A percentile compares a stretch with the other conserved stretches of the same genome.
Evolutionary conservation across 2,113 vertebrate species (phyloP).

Genomic region (Rutilus rutilus): DNA sequence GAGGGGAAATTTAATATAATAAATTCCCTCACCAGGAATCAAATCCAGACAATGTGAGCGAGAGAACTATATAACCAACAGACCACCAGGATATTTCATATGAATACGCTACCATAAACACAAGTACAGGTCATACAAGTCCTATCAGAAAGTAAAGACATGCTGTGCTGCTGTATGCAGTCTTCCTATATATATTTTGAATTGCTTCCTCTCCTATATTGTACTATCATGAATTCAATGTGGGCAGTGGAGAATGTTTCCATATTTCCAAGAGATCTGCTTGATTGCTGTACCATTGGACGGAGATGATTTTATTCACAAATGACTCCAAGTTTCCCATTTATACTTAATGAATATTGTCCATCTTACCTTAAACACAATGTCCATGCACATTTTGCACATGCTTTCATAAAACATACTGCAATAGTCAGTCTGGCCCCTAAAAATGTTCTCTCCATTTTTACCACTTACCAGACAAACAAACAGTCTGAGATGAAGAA

Average conservation of each 20-base stretch:
- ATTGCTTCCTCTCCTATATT: neutral
- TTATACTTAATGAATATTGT: conserved; percentile 1
- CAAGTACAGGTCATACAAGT: neutral
- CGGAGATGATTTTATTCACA: neutral
- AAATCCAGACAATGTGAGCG: neutral
- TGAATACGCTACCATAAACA: neutral
- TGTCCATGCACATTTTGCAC: neutral
- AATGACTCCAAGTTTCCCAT: conserved; percentile 13
- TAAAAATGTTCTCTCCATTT: conserved; percentile 1
- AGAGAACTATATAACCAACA: neutral
- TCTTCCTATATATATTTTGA: neutral
- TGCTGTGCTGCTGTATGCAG: neutral
- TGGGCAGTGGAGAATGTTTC: neutral
- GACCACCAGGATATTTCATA: neutral
- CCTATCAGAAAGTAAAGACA: neutral
- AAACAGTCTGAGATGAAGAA: conserved; percentile 39
- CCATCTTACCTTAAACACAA: neutral
- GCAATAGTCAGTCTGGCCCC: neutral
- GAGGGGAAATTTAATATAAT: neutral
- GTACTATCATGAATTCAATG: neutral
- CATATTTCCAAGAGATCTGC: neutral
- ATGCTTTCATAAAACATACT: neutral
- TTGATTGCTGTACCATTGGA: neutral
- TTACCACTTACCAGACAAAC: conserved; percentile 22
- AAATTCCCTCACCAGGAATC: neutral